Conservation (phyloP, 2,113 vertebrate genomes). For the Brachionichthys hirsutus region DNA sequence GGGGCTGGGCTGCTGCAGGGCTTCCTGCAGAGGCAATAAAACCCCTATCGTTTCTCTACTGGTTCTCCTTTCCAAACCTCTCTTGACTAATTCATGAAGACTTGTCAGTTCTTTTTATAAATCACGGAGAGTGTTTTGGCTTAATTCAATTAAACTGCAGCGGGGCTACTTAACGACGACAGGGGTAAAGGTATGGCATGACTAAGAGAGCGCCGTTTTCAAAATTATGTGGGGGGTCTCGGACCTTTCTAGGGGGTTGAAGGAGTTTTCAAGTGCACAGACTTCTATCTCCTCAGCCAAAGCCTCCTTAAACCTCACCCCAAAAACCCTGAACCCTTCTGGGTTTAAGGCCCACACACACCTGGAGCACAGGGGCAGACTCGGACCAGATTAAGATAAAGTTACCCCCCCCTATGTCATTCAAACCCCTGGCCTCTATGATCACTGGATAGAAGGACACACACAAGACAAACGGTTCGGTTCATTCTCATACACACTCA, state of each 20-base stretch:
- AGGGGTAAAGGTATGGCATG: conserved; percentile 37
- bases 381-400: conserved; percentile 82
- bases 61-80: conserved; percentile 58
- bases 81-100: conserved; percentile 60
- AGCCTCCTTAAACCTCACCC: conserved; percentile 59
- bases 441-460: conserved; percentile 55
- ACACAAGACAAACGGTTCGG: conserved; percentile 59
- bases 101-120: conserved; percentile 63
- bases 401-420: conserved; percentile 71
- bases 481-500: conserved; percentile 52
- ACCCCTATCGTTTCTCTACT: conserved; percentile 66
- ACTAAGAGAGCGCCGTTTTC: conserved; percentile 40
- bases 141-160: conserved; percentile 76
- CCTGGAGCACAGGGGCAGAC: conserved; percentile 69
- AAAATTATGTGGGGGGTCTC: conserved; percentile 47
- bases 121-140: conserved; percentile 50
- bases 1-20: conserved; percentile 39
- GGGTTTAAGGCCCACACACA: conserved; percentile 76
- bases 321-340: conserved; percentile 50
- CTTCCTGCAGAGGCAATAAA: conserved; percentile 65
- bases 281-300: conserved; percentile 55
- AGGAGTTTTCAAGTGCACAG: conserved; percentile 67
- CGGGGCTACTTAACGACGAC: conserved; percentile 54
- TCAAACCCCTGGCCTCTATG: conserved; percentile 65
- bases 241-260: conserved; percentile 38